Evolutionary conservation across 1,140 invertebrate genomes (phyloP), one percentile per base, ranked within the genome.

Genomic region (Magallana angulata): DNA sequence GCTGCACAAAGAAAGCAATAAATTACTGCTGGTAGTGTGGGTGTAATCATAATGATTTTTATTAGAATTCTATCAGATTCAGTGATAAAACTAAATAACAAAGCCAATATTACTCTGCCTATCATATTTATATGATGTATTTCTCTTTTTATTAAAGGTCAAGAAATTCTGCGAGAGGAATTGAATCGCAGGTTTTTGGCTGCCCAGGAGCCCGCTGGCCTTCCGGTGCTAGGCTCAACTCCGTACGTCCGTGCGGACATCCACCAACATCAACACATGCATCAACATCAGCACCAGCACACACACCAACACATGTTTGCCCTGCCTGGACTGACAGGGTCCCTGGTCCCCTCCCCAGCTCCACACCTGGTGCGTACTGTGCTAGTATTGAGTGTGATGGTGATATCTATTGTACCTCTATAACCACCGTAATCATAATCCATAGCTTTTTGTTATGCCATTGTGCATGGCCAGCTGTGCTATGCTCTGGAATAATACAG

Each of bases 121-220:
- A 48, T 48, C 36, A 48, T 48, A 48, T 48, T 48, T 48, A 48
- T 48, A 48, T 48, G 36, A 48, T 5, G 36, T 48, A 48, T 71
- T 9, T 24, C 30, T n/a, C 18, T 82, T 6, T 80, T 81, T 59
- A 85, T 89, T 92, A 81, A 89, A 95, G 95, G 92, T 91, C 94
- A 94, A 92, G 98, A 99, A 94, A 96, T 99, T 92, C 94, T 99
- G 86, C 96, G 98, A 87, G 96, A 98, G 92, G 98, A 99, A 95
- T 95, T 99, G 90, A 98, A 99, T 95, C 97, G 96, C 91, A 96
- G 98, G 91, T 98, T 99, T 95, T 95, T 99, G 90, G 97, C 97
- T 12, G 96, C 97, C 7, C 96, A 97, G 92, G 97, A 97, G 90
- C 95, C 96, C 86, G 95, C 95, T 48, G 94, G 96, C 62, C 93